phyloP scores from a whole-genome alignment of 2,113 vertebrate species.

The Heliornis fulica region DNA sequence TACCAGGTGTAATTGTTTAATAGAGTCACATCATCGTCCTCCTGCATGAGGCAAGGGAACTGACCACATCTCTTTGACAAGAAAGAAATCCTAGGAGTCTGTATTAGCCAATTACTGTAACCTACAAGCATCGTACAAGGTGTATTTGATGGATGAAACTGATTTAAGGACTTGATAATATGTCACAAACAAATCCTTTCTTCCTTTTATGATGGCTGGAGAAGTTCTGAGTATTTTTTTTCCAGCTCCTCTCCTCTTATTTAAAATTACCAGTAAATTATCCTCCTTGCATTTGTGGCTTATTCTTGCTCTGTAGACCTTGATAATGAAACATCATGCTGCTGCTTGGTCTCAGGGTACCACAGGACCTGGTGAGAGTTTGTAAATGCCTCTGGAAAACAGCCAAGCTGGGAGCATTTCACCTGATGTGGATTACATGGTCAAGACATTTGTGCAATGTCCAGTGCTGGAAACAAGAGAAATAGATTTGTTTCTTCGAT shows the following conservation, averaged over 20 bases:
- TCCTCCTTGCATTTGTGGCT: background rate
- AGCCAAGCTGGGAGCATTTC: background rate
- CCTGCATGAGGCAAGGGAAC: background rate
- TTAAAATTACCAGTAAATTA: background rate
- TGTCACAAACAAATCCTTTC: background rate
- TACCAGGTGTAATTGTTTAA: slow-evolving; percentile 71
- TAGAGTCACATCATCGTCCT: slow-evolving; percentile 49
- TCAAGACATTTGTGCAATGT: background rate
- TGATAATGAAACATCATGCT: fast-evolving
- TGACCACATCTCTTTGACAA: slow-evolving; percentile 52
- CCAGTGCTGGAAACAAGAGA: slow-evolving; percentile 7
- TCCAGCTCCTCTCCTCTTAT: background rate
- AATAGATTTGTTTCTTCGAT: background rate
- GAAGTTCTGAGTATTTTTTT: background rate
- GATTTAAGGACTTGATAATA: background rate
- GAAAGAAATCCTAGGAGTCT: background rate
- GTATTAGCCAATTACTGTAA: background rate
- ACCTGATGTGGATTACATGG: background rate
- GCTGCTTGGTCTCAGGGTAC: background rate
- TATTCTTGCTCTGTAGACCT: background rate
- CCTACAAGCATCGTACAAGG: background rate
- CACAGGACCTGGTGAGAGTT: background rate
- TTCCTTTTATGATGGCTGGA: background rate
- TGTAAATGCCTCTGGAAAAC: background rate
- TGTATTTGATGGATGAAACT: background rate